These are phyloP conservation scores for Mastacembelus armatus DNA, from an alignment of 2,797 vertebrate species.

Conservation along the genomic window DNA sequence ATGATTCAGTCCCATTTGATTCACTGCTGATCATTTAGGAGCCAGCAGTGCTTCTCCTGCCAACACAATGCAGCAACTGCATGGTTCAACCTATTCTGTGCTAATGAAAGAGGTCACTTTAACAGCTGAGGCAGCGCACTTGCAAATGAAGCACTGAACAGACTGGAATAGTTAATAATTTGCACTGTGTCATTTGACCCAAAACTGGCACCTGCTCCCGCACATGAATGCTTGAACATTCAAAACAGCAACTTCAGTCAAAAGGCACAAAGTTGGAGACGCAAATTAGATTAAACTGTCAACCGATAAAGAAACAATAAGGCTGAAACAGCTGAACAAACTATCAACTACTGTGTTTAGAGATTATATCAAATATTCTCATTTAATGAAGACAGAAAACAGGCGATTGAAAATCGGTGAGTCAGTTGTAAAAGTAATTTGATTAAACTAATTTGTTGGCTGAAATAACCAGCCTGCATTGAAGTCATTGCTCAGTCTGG, in stretches of 20 bases:
- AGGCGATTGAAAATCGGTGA: background rate
- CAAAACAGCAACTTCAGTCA: background rate
- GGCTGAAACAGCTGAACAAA: background rate
- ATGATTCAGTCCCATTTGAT: background rate
- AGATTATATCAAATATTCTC: background rate
- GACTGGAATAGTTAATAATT: constrained; percentile 4
- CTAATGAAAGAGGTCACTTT: constrained; percentile 23
- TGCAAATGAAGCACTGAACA: background rate
- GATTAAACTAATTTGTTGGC: constrained; percentile 10
- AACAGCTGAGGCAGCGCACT: constrained; percentile 29
- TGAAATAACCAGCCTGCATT: background rate
- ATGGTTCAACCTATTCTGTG: constrained; percentile 18
- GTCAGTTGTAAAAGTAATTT: background rate
- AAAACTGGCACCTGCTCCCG: background rate
- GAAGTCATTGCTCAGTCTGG: constrained; percentile 11
- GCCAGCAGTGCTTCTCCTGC: constrained; percentile 11
- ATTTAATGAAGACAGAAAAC: background rate
- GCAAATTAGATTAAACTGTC: background rate
- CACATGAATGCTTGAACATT: background rate
- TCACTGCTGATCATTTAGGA: constrained; percentile 8
- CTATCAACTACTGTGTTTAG: too few species aligned
- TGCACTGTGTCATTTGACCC: background rate
- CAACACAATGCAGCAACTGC: constrained; percentile 10
- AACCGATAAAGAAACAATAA: background rate
- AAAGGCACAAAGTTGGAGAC: background rate